Percentiles rank a stretch among this genome's conserved stretches.
phyloP scores from a whole-genome alignment of 2,888 invertebrate genomes.

The Nymphalis polychloros region DNA sequence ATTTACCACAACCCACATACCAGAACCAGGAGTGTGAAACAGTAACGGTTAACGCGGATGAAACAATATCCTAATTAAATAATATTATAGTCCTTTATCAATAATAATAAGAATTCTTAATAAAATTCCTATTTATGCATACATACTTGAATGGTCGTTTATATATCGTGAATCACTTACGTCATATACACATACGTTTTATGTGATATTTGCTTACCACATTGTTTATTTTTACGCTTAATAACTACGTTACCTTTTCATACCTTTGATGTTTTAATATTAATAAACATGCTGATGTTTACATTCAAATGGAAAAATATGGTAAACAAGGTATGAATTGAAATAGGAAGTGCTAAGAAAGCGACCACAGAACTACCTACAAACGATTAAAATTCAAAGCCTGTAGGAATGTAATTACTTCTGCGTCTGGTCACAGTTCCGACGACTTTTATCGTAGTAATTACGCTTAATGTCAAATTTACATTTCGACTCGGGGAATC shows the following conservation, averaged over 20 bases:
- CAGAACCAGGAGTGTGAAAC: too few species aligned
- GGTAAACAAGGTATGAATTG: constrained; percentile 30
- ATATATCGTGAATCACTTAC: not conserved
- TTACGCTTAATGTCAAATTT: constrained; percentile 73
- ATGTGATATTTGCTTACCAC: not conserved
- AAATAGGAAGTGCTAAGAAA: constrained; percentile 28
- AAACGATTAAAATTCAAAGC: constrained; percentile 77
- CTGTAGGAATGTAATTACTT: constrained; percentile 77
- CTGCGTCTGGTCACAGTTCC: constrained; percentile 70
- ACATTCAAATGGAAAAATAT: constrained; percentile 20
- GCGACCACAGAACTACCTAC: constrained; percentile 25
- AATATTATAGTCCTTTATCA: too few species aligned
- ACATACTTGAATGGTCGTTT: too few species aligned
- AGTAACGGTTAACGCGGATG: too few species aligned
- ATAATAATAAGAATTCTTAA: too few species aligned
- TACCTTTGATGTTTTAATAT: constrained; percentile 18
- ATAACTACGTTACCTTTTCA: constrained; percentile 2
- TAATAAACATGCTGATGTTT: constrained; percentile 21
- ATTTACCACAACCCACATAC: too few species aligned
- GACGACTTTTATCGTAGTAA: constrained; percentile 70
- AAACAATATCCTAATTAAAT: too few species aligned
- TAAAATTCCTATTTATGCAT: too few species aligned
- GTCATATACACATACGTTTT: not conserved
- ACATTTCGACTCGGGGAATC: constrained; percentile 52
- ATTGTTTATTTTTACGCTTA: constrained; percentile 6